Evolutionary conservation across 2,797 vertebrate genomes (phyloP), one percentile per base, ranked within the genome.

Genomic region (Poeciliopsis gracilis): DNA sequence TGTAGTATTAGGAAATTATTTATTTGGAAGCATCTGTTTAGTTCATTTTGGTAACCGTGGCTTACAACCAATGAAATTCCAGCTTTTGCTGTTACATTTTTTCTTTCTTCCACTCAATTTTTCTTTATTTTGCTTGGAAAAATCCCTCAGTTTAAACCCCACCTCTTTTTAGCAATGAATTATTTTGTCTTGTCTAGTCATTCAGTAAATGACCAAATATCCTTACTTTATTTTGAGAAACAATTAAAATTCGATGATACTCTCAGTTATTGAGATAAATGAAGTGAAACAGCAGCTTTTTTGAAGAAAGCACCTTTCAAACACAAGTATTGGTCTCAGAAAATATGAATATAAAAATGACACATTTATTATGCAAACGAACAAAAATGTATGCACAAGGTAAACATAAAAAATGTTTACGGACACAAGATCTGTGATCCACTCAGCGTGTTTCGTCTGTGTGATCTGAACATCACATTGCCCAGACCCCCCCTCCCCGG

Each of bases 401-500:
- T 83, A 77, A 76, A 85, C 84, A 30, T 4, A n/a, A 0, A 10
- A 25, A 53, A 51, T 82, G 80, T 85, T 83, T 80, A 78, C 80
- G 77, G 77, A 57, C 75, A 77, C 79, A 79, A 75, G 79, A 81
- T 86, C 79, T 38, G 71, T 11, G 25, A 77, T 73, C 81, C 73
- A 15, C 66, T 80, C 72, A 23, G 71, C 61, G 45, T 41, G 12
- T 66, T 80, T 71, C 46, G 69, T 84, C 66, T 4, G 76, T 91
- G 83, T 82, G 82, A 87, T 82, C 77, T 78, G 16, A 78, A 84
- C 75, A 72, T 90, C 87, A 79, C 82, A 83, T 77, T 78, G 82
- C 83, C 76, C 77, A 69, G 47, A 16, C 75, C 79, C 45, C 77
- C 77, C 79, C 71, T 11, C 25, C 53, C 25, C 1, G 30, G 72